Base-by-base conservation (phyloP, 2,113 vertebrate genomes). In the Aegithalos caudatus region DNA sequence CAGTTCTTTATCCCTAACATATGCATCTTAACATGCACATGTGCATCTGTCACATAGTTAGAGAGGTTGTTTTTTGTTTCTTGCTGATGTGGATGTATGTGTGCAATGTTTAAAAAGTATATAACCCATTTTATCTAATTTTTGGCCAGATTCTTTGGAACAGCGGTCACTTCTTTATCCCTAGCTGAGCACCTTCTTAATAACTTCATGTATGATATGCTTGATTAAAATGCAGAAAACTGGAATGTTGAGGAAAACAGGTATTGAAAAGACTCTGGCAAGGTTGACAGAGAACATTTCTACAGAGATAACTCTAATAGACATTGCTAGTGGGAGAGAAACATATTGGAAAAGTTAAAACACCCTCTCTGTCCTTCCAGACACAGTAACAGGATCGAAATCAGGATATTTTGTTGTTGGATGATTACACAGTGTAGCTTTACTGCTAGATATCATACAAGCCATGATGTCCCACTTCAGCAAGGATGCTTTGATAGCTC, bases 1-100 rank as follows among this genome's bases (percentile, higher is more conserved):
- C 97, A 97, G 97, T 97, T 98, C 95, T 81, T 97, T 97, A 97
- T 97, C 96, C 97, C 90, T 96, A 95, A 96, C 96, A 96, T 96
- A 88, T n/a, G 94, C 96, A 96, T 96, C 97, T 96, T 97, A 97
- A 96, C 95, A 94, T 94, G 88, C 98, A 97, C 96, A 97, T 98
- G 97, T 94, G 96, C 94, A 71, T 97, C 97, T 97, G 96, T 97
- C 96, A 85, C 91, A 77, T 45, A 92, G 18, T 96, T 90, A 94
- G 87, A 94, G 76, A 35, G 73, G 80, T 44, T 94, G 88, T 54
- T 96, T 96, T 94, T 54, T 37, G 88, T 88, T 94, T 95, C 67
- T 83, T 81, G 71, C 67, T 81, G 72, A 81, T 94, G 57, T 67
- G 57, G 61, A 78, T 86, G 28, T 37, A 58, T 78, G 35, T 78